phyloP scores from a whole-genome alignment of 2,797 vertebrate genomes.

The Sandelia bainsii region DNA sequence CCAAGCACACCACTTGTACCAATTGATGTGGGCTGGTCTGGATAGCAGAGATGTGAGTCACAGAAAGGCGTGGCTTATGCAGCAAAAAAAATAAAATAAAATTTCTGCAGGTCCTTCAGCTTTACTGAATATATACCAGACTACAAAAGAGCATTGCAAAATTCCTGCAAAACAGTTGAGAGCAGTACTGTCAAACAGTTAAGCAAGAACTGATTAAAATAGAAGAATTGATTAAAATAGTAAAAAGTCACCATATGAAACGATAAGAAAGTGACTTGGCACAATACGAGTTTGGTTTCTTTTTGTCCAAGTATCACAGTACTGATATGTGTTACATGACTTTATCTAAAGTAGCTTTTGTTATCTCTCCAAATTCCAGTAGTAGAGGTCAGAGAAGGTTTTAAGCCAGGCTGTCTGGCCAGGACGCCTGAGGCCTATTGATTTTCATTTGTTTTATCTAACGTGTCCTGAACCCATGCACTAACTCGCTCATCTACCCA shows the following conservation, averaged over 20 bases:
- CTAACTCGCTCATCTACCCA: conserved; percentile 24
- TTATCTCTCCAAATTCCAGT: conserved; percentile 46
- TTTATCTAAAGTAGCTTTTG: conserved; percentile 17
- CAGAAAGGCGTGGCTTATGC: conserved; percentile 66
- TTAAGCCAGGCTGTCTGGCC: conserved; percentile 25
- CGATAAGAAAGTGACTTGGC: conserved; percentile 16
- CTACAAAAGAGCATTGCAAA: conserved; percentile 45
- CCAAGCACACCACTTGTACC: not conserved
- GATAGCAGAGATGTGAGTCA: conserved; percentile 27
- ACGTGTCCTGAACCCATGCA: conserved; percentile 19
- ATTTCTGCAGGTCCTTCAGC: conserved; percentile 17
- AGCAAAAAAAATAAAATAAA: conserved; percentile 39
- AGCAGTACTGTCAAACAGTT: conserved; percentile 29
- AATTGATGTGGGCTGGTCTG: conserved; percentile 37
- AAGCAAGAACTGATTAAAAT: conserved; percentile 28
- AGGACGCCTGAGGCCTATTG: conserved; percentile 33
- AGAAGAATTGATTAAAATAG: conserved; percentile 14
- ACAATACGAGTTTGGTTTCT: conserved; percentile 27
- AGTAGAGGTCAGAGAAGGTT: conserved; percentile 48
- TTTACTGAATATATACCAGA: conserved; percentile 28
- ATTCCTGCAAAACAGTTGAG: conserved; percentile 40
- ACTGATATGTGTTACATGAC: conserved; percentile 36
- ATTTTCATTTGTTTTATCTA: conserved; percentile 50
- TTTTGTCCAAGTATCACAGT: conserved; percentile 40
- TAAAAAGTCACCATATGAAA: conserved; percentile 16